phyloP scores from a whole-genome alignment of 2,113 vertebrate species.

The Myotis davidii region DNA sequence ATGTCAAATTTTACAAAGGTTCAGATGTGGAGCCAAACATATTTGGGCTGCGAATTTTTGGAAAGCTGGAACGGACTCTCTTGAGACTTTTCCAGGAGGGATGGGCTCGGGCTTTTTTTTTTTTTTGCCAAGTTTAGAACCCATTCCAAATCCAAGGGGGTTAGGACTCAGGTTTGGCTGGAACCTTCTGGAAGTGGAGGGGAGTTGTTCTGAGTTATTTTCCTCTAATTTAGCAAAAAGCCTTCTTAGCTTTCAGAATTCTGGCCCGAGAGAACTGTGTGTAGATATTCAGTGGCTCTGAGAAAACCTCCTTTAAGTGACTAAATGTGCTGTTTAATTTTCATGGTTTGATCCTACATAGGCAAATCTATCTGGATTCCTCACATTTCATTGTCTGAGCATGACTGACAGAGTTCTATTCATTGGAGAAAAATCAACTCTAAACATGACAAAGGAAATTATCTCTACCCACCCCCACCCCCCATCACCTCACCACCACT shows the following conservation, averaged over 20 bases:
- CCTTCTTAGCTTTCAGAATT: slow-evolving; percentile 62
- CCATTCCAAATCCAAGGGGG: slow-evolving; percentile 62
- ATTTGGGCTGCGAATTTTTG: slow-evolving; percentile 63
- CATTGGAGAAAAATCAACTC: neutral
- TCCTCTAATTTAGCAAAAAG: slow-evolving; percentile 69
- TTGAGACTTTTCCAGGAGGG: slow-evolving; percentile 70
- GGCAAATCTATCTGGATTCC: neutral
- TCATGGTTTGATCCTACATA: neutral
- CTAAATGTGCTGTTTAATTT: slow-evolving; percentile 13
- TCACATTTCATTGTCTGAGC: neutral
- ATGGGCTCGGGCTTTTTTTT: neutral
- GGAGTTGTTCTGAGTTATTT: slow-evolving; percentile 58
- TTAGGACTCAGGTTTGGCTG: slow-evolving; percentile 52
- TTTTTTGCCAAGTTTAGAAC: slow-evolving; percentile 67
- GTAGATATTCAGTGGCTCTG: slow-evolving; percentile 37
- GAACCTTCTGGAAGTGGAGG: neutral
- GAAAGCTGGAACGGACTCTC: slow-evolving; percentile 71
- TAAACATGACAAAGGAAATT: neutral
- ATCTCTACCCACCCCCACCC: neutral
- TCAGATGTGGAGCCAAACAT: slow-evolving; percentile 67
- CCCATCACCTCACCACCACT: neutral
- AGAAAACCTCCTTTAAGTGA: slow-evolving; percentile 35
- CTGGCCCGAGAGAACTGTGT: neutral
- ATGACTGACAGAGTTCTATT: neutral
- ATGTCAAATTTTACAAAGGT: slow-evolving; percentile 70